Evolutionary conservation across 2,888 invertebrate species (phyloP).

Genomic region (Eulithis testata): DNA sequence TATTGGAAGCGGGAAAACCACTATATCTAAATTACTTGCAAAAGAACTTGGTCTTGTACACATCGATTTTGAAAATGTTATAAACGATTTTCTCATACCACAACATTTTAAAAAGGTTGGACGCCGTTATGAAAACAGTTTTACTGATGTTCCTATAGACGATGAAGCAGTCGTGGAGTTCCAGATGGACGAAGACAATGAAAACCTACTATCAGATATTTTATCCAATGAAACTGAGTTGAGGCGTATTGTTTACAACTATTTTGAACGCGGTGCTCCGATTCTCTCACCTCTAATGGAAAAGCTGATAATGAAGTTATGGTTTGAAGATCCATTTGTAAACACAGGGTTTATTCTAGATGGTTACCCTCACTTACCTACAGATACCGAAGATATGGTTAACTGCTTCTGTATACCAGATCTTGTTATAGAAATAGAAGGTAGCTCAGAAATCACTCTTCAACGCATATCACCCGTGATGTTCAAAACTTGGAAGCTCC

Average conservation of each 20-base stretch:
- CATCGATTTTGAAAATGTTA: conserved; percentile 73
- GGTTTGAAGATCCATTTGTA: conserved; percentile 81
- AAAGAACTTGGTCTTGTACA: conserved; percentile 83
- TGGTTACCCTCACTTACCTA: conserved; percentile 84
- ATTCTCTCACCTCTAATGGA: conserved; percentile 73
- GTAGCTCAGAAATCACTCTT: conserved; percentile 58
- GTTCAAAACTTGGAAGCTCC: conserved; percentile 69
- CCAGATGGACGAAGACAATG: conserved; percentile 68
- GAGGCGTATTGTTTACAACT: conserved; percentile 70
- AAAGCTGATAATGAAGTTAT: conserved; percentile 73
- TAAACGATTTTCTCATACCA: conserved; percentile 67
- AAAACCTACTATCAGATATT: conserved; percentile 59
- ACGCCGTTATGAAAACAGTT: conserved; percentile 70
- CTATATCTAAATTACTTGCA: conserved; percentile 76
- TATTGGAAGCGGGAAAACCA: conserved; percentile 82
- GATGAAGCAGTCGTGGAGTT: conserved; percentile 67
- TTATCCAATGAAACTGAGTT: conserved; percentile 68
- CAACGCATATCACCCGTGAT: conserved; percentile 62
- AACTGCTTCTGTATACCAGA: conserved; percentile 83
- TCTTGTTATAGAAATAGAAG: conserved; percentile 79
- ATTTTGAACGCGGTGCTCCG: conserved; percentile 77
- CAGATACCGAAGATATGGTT: conserved; percentile 82
- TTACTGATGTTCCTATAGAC: conserved; percentile 61
- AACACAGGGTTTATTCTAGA: conserved; percentile 84
- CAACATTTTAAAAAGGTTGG: conserved; percentile 76